These are phyloP conservation scores for Archegozetes longisetosus DNA, from an alignment of 1,140 invertebrate species.

Conservation along the genomic window DNA sequence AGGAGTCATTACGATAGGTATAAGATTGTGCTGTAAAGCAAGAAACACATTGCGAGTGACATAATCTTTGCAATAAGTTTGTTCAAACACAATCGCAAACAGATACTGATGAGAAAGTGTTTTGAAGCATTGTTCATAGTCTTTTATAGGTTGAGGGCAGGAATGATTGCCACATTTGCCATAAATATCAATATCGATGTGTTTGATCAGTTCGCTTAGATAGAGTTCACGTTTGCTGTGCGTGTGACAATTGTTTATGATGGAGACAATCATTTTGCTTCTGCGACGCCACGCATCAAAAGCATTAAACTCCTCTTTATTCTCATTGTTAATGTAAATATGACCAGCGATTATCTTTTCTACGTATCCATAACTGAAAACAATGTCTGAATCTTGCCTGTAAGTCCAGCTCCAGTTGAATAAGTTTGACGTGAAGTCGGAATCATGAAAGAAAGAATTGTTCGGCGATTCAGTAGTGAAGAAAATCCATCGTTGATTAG, in stretches of 20 bases:
- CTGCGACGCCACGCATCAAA: not conserved
- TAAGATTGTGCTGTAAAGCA: conserved; percentile 3
- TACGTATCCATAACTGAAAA: not conserved
- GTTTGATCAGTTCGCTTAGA: not conserved
- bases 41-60: not conserved
- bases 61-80: not conserved
- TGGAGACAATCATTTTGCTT: not conserved
- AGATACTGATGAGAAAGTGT: not conserved
- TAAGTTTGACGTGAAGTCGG: not conserved
- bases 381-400: not conserved
- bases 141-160: not conserved
- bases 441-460: not conserved
- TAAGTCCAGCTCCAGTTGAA: not conserved
- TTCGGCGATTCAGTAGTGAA: not conserved
- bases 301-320: not conserved
- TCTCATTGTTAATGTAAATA: not conserved
- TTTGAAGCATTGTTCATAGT: not conserved
- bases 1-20: conserved; percentile 23
- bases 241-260: not conserved
- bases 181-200: not conserved
- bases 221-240: too few species aligned
- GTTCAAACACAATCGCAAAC: not conserved
- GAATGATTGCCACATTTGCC: not conserved
- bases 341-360: too few species aligned
- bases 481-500: not conserved